Percentiles rank a stretch among this genome's conserved stretches.
These are phyloP conservation scores for Orchestes rusci DNA, from an alignment of 2,888 invertebrate genomes.

Conservation along the genomic window DNA sequence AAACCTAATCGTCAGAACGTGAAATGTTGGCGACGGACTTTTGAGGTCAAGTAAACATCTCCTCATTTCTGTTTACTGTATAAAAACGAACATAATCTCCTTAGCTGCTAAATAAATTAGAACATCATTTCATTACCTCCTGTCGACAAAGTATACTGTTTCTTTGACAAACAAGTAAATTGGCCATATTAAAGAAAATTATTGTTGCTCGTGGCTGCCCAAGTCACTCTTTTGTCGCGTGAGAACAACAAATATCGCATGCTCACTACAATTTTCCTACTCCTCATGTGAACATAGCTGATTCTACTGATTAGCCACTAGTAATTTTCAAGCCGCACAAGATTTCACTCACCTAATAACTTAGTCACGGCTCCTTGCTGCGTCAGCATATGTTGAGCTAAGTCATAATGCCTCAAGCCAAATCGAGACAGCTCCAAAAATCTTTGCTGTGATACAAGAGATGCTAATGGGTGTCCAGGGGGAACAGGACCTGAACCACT, in stretches of 20 bases:
- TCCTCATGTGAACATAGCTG: too few species aligned
- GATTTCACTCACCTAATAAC: conserved; percentile 78
- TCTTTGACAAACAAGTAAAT: conserved; percentile 1
- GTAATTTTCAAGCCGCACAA: too few species aligned
- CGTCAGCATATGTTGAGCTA: conserved; percentile 83
- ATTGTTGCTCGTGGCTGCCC: conserved; percentile 33
- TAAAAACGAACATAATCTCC: too few species aligned
- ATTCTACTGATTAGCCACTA: too few species aligned
- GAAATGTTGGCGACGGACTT: too few species aligned
- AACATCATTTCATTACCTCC: too few species aligned
- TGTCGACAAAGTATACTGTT: too few species aligned
- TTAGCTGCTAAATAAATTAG: too few species aligned
- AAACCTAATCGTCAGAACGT: too few species aligned
- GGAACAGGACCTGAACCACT: conserved; percentile 28
- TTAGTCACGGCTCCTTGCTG: conserved; percentile 90
- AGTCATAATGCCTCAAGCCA: conserved; percentile 79
- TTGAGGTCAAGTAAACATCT: too few species aligned
- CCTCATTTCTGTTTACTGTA: too few species aligned
- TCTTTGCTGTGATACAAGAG: conserved; percentile 70
- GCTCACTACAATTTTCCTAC: conserved; percentile 9
- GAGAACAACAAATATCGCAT: conserved; percentile 14
- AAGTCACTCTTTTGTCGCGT: conserved; percentile 26
- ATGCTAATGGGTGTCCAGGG: conserved; percentile 59
- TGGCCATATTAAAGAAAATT: conserved; percentile 32
- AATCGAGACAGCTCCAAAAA: conserved; percentile 74